Percentiles rank a stretch among this genome's conserved stretches.
These are phyloP conservation scores for Reticulitermes lucifugus DNA, from an alignment of 2,888 invertebrate genomes.

Conservation along the genomic window DNA sequence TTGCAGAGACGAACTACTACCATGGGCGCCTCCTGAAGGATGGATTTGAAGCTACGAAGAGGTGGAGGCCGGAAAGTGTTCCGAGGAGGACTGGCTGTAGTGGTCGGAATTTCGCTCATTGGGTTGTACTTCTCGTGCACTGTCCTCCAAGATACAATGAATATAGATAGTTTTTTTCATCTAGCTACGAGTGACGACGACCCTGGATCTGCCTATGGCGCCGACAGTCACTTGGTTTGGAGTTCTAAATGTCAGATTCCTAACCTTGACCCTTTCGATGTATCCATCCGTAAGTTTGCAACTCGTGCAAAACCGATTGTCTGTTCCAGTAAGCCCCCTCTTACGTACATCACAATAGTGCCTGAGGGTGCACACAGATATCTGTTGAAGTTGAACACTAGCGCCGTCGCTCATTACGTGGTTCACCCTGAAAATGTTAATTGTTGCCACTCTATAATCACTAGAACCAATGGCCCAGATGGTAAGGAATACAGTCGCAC, in stretches of 20 bases:
- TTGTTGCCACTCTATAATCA: slow-evolving; percentile 38
- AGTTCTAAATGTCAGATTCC: slow-evolving; percentile 50
- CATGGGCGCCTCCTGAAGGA: not conserved
- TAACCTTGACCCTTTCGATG: slow-evolving; percentile 50
- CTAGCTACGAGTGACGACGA: not conserved
- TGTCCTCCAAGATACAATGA: slow-evolving; percentile 11
- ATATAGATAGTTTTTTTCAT: slow-evolving; percentile 1
- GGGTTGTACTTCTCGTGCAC: slow-evolving; percentile 5
- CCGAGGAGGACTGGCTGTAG: slow-evolving; percentile 14
- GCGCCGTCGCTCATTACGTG: not conserved
- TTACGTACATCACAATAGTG: not conserved
- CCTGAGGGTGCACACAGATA: not conserved
- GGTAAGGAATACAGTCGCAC: not conserved
- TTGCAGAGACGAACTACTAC: not conserved
- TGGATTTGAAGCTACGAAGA: not conserved
- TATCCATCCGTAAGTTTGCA: slow-evolving; percentile 38
- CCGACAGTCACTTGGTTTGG: slow-evolving; percentile 39
- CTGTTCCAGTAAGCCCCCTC: slow-evolving; percentile 30
- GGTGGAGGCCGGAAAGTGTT: not conserved
- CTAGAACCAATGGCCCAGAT: not conserved
- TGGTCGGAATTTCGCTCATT: not conserved
- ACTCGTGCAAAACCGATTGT: slow-evolving; percentile 22
- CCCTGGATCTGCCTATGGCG: not conserved
- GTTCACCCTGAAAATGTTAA: not conserved
- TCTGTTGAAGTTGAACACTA: not conserved